Evolutionary conservation across 1,140 invertebrate species (phyloP), one percentile per base, ranked within the genome.

Genomic region (Drosophila simulans): DNA sequence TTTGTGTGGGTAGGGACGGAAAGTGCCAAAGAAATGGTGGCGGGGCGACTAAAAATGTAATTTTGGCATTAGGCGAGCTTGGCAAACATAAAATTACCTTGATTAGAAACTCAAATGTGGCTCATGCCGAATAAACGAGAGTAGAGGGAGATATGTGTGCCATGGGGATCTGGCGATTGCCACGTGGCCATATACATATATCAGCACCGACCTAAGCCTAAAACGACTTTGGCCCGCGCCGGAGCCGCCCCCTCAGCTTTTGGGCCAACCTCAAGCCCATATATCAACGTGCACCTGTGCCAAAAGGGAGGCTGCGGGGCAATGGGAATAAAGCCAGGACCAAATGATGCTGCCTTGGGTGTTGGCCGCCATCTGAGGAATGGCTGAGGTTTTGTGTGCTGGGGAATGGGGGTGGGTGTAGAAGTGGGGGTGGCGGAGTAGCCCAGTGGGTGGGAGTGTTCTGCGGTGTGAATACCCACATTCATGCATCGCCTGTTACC

Each of bases 71-170:
- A 88, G 75, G 64, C 69, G 70, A 77, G 83, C 84, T 83, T 80
- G 76, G 72, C 77, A 77, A 65, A 89, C 84, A 88, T 88, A 88
- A 88, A 88, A 88, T 84, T 80, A 89, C 80, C 84, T 89, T 88
- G 84, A 88, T 88, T 89, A 88, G 84, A 88, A 89, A 89, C 83
- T 73, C 75, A 82, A 86, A 85, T 86, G 74, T 49, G 69, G 53
- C 64, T 63, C 49, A 54, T 49, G 55, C 64, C 66, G 62, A 75
- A 76, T 73, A 66, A 84, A 77, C 48, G 68, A 40, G 54, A 49
- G 15, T 10, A 53, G 34, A 31, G 15, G 46, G 37, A 37, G 15
- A 53, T 35, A 31, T 15, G 45, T 35, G 22, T 15, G 45, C 27
- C 20, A 25, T 22, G 42, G 45, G 48, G n/a, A 37, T 12, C 43